Conservation (phyloP, 92 coral and sea anemone genomes). For the Desmophyllum pertusum region DNA sequence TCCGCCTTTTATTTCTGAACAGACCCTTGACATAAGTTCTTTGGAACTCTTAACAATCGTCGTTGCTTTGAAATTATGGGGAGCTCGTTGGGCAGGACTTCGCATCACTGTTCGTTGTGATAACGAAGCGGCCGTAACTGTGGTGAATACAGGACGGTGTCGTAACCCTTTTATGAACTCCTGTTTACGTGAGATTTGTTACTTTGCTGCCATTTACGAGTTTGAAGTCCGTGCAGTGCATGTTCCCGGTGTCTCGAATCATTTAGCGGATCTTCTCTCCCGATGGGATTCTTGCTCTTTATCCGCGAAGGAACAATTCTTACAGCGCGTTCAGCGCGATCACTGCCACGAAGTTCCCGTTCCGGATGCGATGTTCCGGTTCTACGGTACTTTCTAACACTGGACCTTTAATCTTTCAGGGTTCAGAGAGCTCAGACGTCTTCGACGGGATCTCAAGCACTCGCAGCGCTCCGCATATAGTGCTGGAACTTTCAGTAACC, state of each 20-base stretch:
- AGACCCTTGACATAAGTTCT: constrained; percentile 23
- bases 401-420: constrained; percentile 3
- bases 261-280: constrained; percentile 34
- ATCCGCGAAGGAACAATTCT: not conserved
- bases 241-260: constrained; percentile 35
- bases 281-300: constrained; percentile 27
- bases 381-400: not conserved
- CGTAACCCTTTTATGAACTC: constrained; percentile 31
- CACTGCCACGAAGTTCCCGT: constrained; percentile 1
- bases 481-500: not conserved
- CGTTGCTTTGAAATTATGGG: constrained; percentile 42
- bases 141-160: constrained; percentile 39
- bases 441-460: not conserved
- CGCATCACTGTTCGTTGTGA: constrained; percentile 24
- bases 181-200: constrained; percentile 48
- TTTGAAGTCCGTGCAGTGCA: constrained; percentile 53
- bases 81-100: constrained; percentile 24
- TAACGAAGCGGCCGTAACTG: constrained; percentile 35
- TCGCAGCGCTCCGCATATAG: not conserved
- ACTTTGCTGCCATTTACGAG: constrained; percentile 28
- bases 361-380: constrained; percentile 6
- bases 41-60: constrained; percentile 40
- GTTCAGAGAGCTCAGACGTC: not conserved
- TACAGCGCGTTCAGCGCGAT: not conserved
- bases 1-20: constrained; percentile 20